Evolutionary conservation across 2,113 vertebrate species (phyloP).

Genomic region (Eira barbara): DNA sequence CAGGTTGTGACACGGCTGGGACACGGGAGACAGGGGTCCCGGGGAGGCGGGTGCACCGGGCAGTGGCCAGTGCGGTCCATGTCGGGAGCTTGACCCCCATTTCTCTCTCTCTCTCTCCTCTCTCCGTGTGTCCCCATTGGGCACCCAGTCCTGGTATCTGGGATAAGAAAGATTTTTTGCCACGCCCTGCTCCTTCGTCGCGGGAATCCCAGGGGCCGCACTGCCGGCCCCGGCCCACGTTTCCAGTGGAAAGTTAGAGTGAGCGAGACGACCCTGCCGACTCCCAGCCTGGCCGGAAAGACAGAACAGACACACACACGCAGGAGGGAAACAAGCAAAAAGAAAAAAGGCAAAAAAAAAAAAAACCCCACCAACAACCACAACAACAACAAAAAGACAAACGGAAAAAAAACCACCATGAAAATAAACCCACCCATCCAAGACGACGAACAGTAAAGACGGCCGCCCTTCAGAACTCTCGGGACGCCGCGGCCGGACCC

Average conservation of each 20-base stretch:
- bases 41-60: not conserved
- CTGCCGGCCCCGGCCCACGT: conserved; percentile 69
- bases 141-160: conserved; percentile 95
- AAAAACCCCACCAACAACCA: not conserved
- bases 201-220: conserved; percentile 72
- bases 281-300: conserved; percentile 49
- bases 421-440: conserved; percentile 37
- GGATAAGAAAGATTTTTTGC: conserved; percentile 86
- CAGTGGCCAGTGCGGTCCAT: fast-evolving
- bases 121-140: not conserved
- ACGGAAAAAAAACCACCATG: conserved; percentile 58
- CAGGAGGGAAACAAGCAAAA: conserved; percentile 43
- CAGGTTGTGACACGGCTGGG: not conserved
- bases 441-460: not conserved
- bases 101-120: conserved; percentile 22
- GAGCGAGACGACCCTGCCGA: conserved; percentile 27
- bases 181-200: conserved; percentile 76
- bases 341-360: conserved; percentile 39
- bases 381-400: not conserved
- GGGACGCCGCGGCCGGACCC: not conserved
- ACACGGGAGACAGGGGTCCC: not conserved
- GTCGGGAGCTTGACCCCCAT: not conserved
- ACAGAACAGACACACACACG: conserved; percentile 50
- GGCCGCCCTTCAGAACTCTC: not conserved
- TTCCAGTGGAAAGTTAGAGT: conserved; percentile 68